Evolutionary conservation across 2,888 invertebrate species (phyloP), one percentile per base, ranked within the genome.

Genomic region (Himalopsyche tibetana): DNA sequence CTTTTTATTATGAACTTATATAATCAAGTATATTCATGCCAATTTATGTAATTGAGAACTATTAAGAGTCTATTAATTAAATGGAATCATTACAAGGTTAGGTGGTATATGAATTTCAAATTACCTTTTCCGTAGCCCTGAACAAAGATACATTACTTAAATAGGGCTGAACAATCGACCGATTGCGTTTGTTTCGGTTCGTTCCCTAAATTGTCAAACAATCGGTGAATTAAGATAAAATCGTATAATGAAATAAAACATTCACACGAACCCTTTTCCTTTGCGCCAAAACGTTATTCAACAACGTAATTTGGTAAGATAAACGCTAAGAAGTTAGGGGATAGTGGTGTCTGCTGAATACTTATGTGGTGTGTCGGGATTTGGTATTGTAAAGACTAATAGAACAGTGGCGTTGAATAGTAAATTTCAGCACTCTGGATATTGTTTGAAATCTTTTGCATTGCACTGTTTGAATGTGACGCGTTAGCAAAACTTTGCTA

Each of bases 141-240:
- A 51, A 15, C 12, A 51, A 51, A 51, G 28, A 74, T 74, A 36
- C 19, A 36, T 36, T 36, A 12, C 36, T 36, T 36, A 74, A 74
- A 36, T 74, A 38, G 36, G 36, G 28, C 38, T 28, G 15, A 74
- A 36, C 74, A 74, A 38, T 15, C 74, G 28, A 36, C 1, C 19
- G 28, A 74, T 74, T 11, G 19, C 74, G 74, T 36, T 74, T 74
- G 74, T 74, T 74, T 74, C 15, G 74, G 74, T 74, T 74, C 74
- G 74, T 36, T 74, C 74, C 36, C 74, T 74, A 74, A 74, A 74
- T 74, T 74, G 74, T 74, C 74, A 74, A 74, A 28, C 74, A 36
- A 74, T 74, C 74, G 74, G 19, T 36, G 74, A 74, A 74, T 74
- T 74, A 74, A 74, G 28, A 74, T 74, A 74, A 74, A 74, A 74